Percentiles rank a stretch among this genome's conserved stretches.
phyloP scores from a whole-genome alignment of 2,888 invertebrate genomes.

The Rambutsinella grinnellia region DNA sequence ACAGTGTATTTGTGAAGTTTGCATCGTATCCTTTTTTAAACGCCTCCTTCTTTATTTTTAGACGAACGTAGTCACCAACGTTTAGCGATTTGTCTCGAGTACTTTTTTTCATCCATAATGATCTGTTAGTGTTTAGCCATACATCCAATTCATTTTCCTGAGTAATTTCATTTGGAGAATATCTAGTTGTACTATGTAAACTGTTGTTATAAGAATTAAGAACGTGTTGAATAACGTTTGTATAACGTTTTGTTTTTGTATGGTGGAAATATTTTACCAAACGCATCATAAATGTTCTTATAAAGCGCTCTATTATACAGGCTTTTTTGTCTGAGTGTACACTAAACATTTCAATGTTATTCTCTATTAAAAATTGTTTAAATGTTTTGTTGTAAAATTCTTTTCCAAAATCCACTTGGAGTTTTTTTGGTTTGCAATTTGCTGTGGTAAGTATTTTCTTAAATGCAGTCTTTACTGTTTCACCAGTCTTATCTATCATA shows the following conservation, averaged over 20 bases:
- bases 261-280: slow-evolving; percentile 19
- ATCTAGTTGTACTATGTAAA: slow-evolving; percentile 10
- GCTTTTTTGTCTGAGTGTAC: slow-evolving; percentile 37
- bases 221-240: slow-evolving; percentile 15
- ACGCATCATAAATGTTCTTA: slow-evolving; percentile 12
- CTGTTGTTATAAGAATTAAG: slow-evolving; percentile 26
- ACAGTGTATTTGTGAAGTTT: not conserved
- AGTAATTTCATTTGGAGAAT: slow-evolving; percentile 12
- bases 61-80: not conserved
- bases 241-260: not conserved
- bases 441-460: slow-evolving; percentile 2
- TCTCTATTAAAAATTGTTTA: slow-evolving; percentile 6
- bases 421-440: not conserved
- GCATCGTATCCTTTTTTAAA: slow-evolving; percentile 25
- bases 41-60: not conserved
- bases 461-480: slow-evolving; percentile 3
- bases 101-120: too few species aligned
- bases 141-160: slow-evolving; percentile 33
- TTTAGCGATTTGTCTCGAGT: too few species aligned
- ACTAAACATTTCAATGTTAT: slow-evolving; percentile 9
- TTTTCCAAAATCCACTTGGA: slow-evolving; percentile 15
- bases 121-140: slow-evolving; percentile 8
- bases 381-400: slow-evolving; percentile 18
- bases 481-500: slow-evolving; percentile 9
- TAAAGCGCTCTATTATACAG: slow-evolving; percentile 24